Base-by-base conservation (phyloP, 2,888 invertebrate species). In the Galeopsomyia nigrocyanea region DNA sequence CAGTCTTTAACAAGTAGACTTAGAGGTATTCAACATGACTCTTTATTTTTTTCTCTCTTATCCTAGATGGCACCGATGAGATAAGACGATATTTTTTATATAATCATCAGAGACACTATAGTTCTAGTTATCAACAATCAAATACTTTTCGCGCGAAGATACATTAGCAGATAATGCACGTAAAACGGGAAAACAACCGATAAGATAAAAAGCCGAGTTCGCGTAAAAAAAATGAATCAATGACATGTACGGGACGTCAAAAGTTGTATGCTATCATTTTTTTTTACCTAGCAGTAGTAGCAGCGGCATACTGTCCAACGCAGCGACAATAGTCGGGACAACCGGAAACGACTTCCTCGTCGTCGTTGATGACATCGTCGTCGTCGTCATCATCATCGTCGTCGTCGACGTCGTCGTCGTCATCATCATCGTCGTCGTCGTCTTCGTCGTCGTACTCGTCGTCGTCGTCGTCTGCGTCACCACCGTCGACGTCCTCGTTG, bases 271-370 rank as follows among this genome's bases (percentile, higher is more conserved):
- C 19, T n/a, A 63, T 57, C 17, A 39, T 19, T 57, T 49, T 21
- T 60, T 39, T 78, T 10, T 81, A 85, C 86, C 80, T 84, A 21
- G 86, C 86, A 69, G 83, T 84, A 16, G 80, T 80, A 57, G 80
- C 79, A 77, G 81, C 78, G 60, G 81, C 80, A 67, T 80, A 85
- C 70, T 81, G 82, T 1, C 81, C 82, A 6, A 75, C 72, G 75
- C 86, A 86, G 64, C 78, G 80, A 71, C 86, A 86, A 53, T 81
- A 81, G 74, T 81, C 79, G 17, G 86, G 86, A 65, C 86, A 86
- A 19, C 82, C 78, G 2, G 80, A 78, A 78, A 80, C 77, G 5
- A 81, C 74, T 56, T 82, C 80, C 65, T 83, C 84, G 5, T 84
- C 82, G 26, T 82, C 81, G 1, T 79, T 78, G 39, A 79, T 77